Evolutionary conservation across 2,113 vertebrate species (phyloP), one percentile per base, ranked within the genome.

Genomic region (Thomomys bottae): DNA sequence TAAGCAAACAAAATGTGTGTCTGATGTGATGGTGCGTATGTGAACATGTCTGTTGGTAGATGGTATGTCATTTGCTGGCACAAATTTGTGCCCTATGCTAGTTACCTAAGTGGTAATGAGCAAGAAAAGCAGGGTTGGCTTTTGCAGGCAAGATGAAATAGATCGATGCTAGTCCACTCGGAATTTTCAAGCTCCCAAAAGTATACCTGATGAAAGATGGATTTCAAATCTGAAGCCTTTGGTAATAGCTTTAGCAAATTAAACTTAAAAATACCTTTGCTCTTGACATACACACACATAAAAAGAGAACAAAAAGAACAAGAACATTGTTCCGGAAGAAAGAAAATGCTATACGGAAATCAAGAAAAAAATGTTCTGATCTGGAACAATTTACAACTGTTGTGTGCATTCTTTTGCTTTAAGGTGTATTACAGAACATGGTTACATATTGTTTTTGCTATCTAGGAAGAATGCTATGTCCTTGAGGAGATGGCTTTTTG

Each of bases 211-310:
- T 96, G 93, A 67, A 94, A 96, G 92, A 77, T 73, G 0, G 45
- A 67, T 92, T 96, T 96, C 75, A 59, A 66, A 94, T 70, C 89
- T 28, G 71, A 90, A 88, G 26, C 49, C 93, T 92, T 79, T 76
- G 30, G 76, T 54, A 54, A 54, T 15, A 17, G 49, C 49, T 54
- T 92, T 77, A 94, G 71, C n/a, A 93, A 88, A 93, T 76, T 77
- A 3, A 76, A 4, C 84, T 84, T 89, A 73, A 54, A 54, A 15
- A 54, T 9, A 83, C 6, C 12, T 92, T 83, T 87, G 5, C 4
- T 45, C 21, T 81, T 89, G 1, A 67, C 28, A 82, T n/a, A n/a
- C n/a, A n/a, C n/a, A n/a, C n/a, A n/a, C n/a, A n/a, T n/a, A 59
- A 64, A 72, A 71, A 81, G 42, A n/a, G 63, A n/a, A 57, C 82